Evolutionary conservation across 2,888 invertebrate species (phyloP).

Genomic region (Folsomia manolachei): DNA sequence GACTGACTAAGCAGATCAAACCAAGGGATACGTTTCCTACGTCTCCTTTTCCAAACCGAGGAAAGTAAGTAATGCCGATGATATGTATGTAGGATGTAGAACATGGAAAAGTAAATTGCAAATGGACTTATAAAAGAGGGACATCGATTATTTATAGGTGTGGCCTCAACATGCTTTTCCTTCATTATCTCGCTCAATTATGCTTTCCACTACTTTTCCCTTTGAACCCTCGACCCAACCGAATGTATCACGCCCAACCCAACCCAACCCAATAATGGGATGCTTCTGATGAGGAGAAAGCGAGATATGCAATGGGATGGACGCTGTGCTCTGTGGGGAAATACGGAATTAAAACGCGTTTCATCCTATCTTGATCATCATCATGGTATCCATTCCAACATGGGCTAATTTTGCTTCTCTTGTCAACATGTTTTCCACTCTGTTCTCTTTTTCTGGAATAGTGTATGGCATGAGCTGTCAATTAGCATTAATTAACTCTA

Average conservation of each 20-base stretch:
- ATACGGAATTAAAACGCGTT: not conserved
- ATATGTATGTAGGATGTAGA: no score
- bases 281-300: not conserved
- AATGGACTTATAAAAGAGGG: constrained; percentile 12
- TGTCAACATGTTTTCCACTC: constrained; percentile 18
- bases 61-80: no score
- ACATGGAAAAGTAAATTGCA: not conserved
- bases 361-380: no score
- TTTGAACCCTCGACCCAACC: not conserved
- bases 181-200: constrained; percentile 27
- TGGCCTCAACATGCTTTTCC: constrained; percentile 33
- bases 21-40: not conserved
- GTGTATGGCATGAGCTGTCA: constrained; percentile 46
- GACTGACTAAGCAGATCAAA: not conserved
- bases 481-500: constrained; percentile 45
- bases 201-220: constrained; percentile 8
- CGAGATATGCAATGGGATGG: no score
- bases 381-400: not conserved
- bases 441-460: no score
- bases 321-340: not conserved
- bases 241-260: constrained; percentile 8
- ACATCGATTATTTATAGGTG: constrained; percentile 47
- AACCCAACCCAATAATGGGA: not conserved
- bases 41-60: not conserved
- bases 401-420: not conserved